Base-by-base conservation (phyloP, 2,888 invertebrate species). In the Icerya purchasi region DNA sequence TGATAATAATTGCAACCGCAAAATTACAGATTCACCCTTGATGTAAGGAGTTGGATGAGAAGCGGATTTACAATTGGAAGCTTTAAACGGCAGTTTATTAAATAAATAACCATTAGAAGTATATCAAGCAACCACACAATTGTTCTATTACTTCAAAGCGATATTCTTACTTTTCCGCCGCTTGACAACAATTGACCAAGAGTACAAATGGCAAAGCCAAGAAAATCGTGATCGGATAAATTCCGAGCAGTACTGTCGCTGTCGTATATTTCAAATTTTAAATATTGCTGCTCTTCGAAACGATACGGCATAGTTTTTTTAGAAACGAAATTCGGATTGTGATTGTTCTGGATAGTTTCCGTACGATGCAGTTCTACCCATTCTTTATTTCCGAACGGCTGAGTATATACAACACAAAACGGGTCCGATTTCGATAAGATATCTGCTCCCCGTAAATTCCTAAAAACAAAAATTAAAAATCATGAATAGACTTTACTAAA, bases 261-360 rank as follows among this genome's bases (percentile, higher is more conserved):
- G 65, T 73, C 73, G 64, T 70, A 73, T 0, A 73, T 68, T 64
- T 75, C 74, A 68, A 79, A 75, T 65, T 71, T 71, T 10, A 79
- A 65, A 8, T 73, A 69, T 66, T 79, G 79, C 58, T 76, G 74
- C 65, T 77, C 75, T 66, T 78, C 78, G 70, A 79, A 79, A 62
- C 71, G 71, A 66, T 77, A 79, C 51, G 73, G 73, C 50, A 78
- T 67, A 10, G 72, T 67, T 64, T 78, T 73, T 67, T 76, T 76
- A 20, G 69, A 74, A 2, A 74, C 74, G 74, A 78, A 76, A 64
- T 75, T 72, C 1, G 76, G 76, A 65, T 74, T 72, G 54, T 75
- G 68, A 21, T 68, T 70, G 65, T 76, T 73, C 52, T 68, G 66
- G 22, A 76, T 71, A 18, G 67, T 68, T 67, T 76, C 75, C 0